phyloP scores from a whole-genome alignment of 2,797 vertebrate genomes.

The Anas georgica region DNA sequence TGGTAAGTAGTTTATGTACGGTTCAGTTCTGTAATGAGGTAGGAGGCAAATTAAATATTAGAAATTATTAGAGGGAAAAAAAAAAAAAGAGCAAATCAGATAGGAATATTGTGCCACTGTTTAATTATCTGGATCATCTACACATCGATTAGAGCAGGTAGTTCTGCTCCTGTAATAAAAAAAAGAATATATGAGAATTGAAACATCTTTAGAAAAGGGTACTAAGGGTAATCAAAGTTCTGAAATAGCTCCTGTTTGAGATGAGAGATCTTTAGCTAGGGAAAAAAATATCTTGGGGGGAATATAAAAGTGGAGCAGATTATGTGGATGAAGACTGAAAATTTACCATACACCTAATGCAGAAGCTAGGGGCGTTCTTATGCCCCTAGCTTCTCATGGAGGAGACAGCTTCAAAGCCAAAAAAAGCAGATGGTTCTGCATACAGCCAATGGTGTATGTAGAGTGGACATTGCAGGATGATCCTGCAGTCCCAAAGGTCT shows the following conservation, averaged over 20 bases:
- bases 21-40: not conserved
- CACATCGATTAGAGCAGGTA: not conserved
- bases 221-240: not conserved
- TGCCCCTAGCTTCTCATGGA: rapidly evolving
- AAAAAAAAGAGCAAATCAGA: not conserved
- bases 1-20: not conserved
- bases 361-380: not conserved
- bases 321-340: not conserved
- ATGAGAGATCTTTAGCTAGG: not conserved
- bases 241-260: not conserved
- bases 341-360: not conserved
- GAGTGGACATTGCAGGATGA: not conserved
- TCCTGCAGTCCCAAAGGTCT: not conserved
- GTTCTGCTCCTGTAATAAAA: not conserved
- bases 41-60: not conserved
- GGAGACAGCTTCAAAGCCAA: not conserved
- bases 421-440: not conserved
- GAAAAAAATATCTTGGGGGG: not conserved
- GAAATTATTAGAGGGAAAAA: not conserved
- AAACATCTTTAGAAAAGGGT: not conserved
- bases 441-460: not conserved
- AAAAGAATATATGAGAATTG: not conserved
- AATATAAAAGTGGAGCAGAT: not conserved
- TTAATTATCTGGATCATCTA: not conserved
- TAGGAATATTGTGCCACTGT: not conserved